Evolutionary conservation across 2,797 vertebrate species (phyloP), one percentile per base, ranked within the genome.

Genomic region (Ptychadena robeensis): DNA sequence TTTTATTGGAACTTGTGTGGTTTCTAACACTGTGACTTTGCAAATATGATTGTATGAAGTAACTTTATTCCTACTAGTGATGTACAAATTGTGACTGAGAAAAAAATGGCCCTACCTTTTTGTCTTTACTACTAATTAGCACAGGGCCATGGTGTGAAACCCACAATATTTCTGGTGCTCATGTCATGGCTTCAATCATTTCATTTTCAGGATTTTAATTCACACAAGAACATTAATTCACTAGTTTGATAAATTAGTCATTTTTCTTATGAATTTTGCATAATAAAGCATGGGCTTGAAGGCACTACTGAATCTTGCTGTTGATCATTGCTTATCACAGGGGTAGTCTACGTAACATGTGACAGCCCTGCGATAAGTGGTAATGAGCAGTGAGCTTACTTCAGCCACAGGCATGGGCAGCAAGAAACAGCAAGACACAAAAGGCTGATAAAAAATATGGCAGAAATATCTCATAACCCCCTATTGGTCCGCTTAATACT

Each of bases 301-400:
- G 18, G 59, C 59, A 61, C 59, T 61, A 61, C 59, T 53, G 59
- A n/a, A 61, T 61, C 59, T 61, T 61, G 59, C 59, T 61, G 59
- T 61, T 61, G 59, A 61, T 61, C n/a, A 61, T 61, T 61, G 59
- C 59, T 61, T 61, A 61, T 61, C 59, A 61, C 59, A 61, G 59
- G 25, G 59, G 59, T 61, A 61, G 59, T 61, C 59, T 61, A 61
- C 27, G 27, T 27, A 61, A 10, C 11, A 61, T 61, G 59, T 61
- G 59, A 28, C 59, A 61, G 59, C 59, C 59, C 59, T 61, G 59
- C 2, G 59, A 61, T 61, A 61, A 61, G 59, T 61, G 59, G 59
- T 61, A 61, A 61, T 61, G 59, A 61, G 25, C 59, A 61, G 59
- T 61, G 27, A 61, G 59, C 25, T 61, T 61, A 61, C 59, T 61